These are phyloP conservation scores for Salvator merianae DNA, from an alignment of 2,113 vertebrate genomes.

Conservation along the genomic window DNA sequence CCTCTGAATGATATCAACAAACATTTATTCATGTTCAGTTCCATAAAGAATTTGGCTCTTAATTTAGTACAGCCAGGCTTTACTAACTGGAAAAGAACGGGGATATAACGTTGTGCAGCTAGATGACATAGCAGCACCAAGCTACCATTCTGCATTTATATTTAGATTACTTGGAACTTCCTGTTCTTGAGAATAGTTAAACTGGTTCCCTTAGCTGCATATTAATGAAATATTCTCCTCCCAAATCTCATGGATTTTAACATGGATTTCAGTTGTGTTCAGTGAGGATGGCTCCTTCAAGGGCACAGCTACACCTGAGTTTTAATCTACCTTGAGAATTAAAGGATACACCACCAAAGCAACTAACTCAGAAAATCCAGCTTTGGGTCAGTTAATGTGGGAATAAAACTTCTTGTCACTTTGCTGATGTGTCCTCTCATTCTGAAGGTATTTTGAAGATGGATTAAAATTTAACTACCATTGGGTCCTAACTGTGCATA, in stretches of 20 bases:
- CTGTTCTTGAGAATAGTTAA: neutral
- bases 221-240: neutral
- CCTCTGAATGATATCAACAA: neutral
- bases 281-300: neutral
- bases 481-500: too few relatives aligned
- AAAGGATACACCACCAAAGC: too few relatives aligned
- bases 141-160: neutral
- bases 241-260: neutral
- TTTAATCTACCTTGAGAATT: too few relatives aligned
- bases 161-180: neutral
- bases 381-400: too few relatives aligned
- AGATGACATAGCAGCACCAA: neutral
- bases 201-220: neutral
- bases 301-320: too few relatives aligned
- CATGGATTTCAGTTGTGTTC: neutral
- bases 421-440: too few relatives aligned
- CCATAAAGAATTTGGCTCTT: neutral
- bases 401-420: too few relatives aligned
- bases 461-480: too few relatives aligned
- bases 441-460: too few relatives aligned
- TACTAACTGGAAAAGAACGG: neutral
- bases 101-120: neutral
- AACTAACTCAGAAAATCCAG: too few relatives aligned
- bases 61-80: neutral
- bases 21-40: neutral